Evolutionary conservation across 2,888 invertebrate species (phyloP), one percentile per base, ranked within the genome.

Genomic region (Cerceris ruficornis): DNA sequence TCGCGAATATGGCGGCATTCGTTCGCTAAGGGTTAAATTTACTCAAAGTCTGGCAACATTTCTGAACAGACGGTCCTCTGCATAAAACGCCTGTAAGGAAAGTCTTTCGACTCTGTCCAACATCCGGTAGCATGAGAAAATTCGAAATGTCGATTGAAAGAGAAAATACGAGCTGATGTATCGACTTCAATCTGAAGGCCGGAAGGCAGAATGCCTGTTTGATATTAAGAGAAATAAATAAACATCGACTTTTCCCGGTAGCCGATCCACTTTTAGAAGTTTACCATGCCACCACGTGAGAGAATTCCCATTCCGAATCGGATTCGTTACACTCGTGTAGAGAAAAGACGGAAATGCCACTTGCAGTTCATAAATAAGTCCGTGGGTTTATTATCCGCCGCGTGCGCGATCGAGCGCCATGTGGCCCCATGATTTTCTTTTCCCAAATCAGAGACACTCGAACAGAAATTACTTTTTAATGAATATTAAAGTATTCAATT

Each of bases 301-400:
- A 81, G 75, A 77, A 82, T 77, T 69, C 66, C 58, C 55, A 73
- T 72, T 69, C 73, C 7, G 71, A 74, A 69, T 69, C 62, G 57
- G 42, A 49, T 70, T 61, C 49, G 43, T 13, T 42, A 57, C 58
- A 60, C 57, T 64, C 65, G 68, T 52, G 11, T 57, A 14, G 46
- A 65, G 69, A 66, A 80, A 81, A 80, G 81, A 79, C 76, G 80
- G 81, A 85, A 81, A 83, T 85, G 77, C 82, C 76, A 76, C 77
- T 72, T 77, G 77, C 80, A 75, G 70, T 80, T 76, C 81, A 62
- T 85, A 84, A 87, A 87, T 86, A 88, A 83, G 75, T 74, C 58
- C 28, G 28, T 61, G 61, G 41, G 83, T 88, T 85, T 88, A 85
- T 82, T 85, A 83, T 83, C 28, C 79, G 50, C 17, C 62, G 57